Conservation (phyloP, 2,113 vertebrate species). For the Nothoprocta pentlandii region DNA sequence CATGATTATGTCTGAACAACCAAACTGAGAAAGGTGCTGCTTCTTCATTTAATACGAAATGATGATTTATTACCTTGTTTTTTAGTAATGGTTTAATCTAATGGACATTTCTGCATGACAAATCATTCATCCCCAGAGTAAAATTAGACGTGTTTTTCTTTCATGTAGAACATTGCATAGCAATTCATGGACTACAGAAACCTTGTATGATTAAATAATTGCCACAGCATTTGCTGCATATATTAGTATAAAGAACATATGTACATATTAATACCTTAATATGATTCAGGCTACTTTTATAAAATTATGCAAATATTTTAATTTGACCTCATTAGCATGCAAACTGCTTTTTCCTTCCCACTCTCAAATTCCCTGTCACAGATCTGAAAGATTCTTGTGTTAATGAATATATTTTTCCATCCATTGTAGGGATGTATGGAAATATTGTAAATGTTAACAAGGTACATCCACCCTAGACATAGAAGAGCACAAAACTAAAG, state of each 20-base stretch:
- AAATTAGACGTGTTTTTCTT: constrained; percentile 73
- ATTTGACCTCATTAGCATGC: neutral
- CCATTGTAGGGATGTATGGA: neutral
- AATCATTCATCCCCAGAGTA: constrained; percentile 62
- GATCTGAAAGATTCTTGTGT: neutral
- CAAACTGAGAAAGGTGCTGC: constrained; percentile 70
- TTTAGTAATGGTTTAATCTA: constrained; percentile 73
- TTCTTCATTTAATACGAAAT: constrained; percentile 75
- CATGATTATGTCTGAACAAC: constrained; percentile 79
- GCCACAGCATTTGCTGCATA: neutral
- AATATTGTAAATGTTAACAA: neutral
- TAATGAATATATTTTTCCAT: neutral
- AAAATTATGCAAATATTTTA: neutral
- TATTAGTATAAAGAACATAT: neutral
- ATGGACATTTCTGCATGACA: constrained; percentile 73
- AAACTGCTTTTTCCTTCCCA: neutral
- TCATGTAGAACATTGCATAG: constrained; percentile 56
- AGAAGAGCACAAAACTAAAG: neutral
- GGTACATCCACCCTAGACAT: neutral
- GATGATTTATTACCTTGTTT: constrained; percentile 80
- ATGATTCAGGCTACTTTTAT: neutral
- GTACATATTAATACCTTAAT: neutral
- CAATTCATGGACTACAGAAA: constrained; percentile 33
- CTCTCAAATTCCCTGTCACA: neutral
- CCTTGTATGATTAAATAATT: neutral